A percentile compares a stretch with the other conserved stretches of the same genome.
Conservation (phyloP, 2,888 invertebrate species). For the Heliconius aoede region DNA sequence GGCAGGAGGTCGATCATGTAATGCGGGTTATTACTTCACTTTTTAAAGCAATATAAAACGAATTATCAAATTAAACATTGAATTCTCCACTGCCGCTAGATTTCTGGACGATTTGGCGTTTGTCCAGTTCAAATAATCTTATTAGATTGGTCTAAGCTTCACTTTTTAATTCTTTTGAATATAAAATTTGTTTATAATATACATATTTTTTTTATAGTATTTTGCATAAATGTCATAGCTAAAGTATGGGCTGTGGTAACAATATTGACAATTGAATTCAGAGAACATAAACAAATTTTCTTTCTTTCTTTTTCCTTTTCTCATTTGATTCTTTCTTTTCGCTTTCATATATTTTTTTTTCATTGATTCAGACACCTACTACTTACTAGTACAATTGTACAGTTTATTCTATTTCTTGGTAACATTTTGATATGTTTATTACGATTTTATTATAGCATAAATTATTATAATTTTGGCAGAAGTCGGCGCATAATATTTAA, state of each 20-base stretch:
- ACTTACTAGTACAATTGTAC: background rate
- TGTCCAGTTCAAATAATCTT: slow-evolving; percentile 67
- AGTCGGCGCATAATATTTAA: background rate
- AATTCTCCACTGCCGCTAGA: slow-evolving; percentile 52
- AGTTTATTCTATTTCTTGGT: background rate
- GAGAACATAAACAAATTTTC: too few relatives aligned
- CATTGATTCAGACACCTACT: background rate
- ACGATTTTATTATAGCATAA: background rate
- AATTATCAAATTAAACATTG: slow-evolving; percentile 12
- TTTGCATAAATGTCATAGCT: background rate
- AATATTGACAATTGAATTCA: too few relatives aligned
- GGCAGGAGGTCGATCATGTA: slow-evolving; percentile 55
- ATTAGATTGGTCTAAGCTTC: slow-evolving; percentile 24
- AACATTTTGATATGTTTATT: background rate
- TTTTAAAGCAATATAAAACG: slow-evolving; percentile 33
- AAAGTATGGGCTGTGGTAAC: too few relatives aligned
- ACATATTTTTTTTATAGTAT: background rate
- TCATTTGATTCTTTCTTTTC: too few relatives aligned
- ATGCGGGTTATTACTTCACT: slow-evolving; percentile 43
- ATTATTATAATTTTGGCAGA: background rate
- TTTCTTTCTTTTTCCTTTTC: too few relatives aligned
- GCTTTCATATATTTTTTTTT: background rate
- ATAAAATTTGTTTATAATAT: background rate
- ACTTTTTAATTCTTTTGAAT: background rate
- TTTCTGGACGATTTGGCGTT: slow-evolving; percentile 69